Base-by-base conservation (phyloP, 1,140 invertebrate species). In the Cylas formicarius region DNA sequence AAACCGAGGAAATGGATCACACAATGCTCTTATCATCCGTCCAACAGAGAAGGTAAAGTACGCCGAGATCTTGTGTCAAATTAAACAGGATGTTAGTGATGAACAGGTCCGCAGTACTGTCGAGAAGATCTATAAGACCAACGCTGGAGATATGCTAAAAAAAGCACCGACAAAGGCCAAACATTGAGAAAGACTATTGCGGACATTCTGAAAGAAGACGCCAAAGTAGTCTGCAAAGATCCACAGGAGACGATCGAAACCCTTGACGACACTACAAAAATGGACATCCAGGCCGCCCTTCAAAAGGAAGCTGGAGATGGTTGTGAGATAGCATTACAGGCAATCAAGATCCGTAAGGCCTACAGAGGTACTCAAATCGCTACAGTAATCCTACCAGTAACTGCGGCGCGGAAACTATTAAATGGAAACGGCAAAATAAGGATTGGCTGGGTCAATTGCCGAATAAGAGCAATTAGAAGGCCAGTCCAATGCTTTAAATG, bases 301-400 rank as follows among this genome's bases (percentile, higher is more conserved):
- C n/a, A n/a, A n/a, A n/a, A n/a, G n/a, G 44, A 10, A 53, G n/a
- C 52, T 2, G 50, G 47, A 24, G 32, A 50, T 6, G 44, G 44
- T 13, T 14, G 50, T 9, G 23, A 13, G 13, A 34, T 4, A 9
- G 42, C 48, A n/a, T n/a, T 50, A 29, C n/a, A 31, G 18, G 19
- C 40, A 33, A 39, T 50, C 10, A 50, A 34, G 41, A 33, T 44
- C 11, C 41, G 34, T 10, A n/a, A n/a, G n/a, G n/a, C n/a, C n/a
- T n/a, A n/a, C n/a, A n/a, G n/a, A n/a, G n/a, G n/a, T n/a, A n/a
- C n/a, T n/a, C n/a, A n/a, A n/a, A n/a, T n/a, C n/a, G n/a, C n/a
- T n/a, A n/a, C n/a, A n/a, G n/a, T n/a, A 50, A 39, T 42, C 17
- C 48, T 50, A 26, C 34, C 42, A 28, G 48, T 24, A 23, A 17